Base-by-base conservation (phyloP, 2,797 vertebrate genomes). In the Sebastes iracundus region DNA sequence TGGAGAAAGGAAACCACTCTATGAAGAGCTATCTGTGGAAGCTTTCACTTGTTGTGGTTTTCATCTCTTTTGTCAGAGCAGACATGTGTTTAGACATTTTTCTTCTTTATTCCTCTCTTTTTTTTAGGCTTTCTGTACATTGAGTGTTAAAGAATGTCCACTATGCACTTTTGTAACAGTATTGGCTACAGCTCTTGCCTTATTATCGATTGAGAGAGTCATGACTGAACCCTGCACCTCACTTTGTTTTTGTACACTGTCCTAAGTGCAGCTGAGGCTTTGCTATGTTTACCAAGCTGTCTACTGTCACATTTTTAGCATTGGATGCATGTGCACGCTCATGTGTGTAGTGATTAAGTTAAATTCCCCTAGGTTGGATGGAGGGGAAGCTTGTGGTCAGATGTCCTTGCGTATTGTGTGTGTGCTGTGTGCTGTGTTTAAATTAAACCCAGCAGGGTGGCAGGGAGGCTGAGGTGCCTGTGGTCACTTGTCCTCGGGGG, bases 401-500 rank as follows among this genome's bases (percentile, higher is more conserved):
- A 75, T 70, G 71, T 71, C 67, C 25, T 83, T 76, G 59, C 2
- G 5, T 61, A 59, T 52, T 79, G 30, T 49, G 56, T 32, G 67
- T 70, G 78, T 20, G 63, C 62, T 83, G 66, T 67, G 56, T 77
- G 61, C 2, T 66, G 61, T 49, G 71, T 70, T 85, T 77, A 72
- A 91, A 68, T 89, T 55, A 75, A 90, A 72, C 82, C 66, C 87
- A 88, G 82, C 80, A 68, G 85, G 84, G 73, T 75, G 64, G 53
- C 63, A 42, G 22, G 56, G 63, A 77, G 62, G 61, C 85, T 68
- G 80, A 83, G 79, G 80, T 79, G 84, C 72, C 80, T 82, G 56
- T 86, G 84, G 90, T 92, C 90, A 89, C 71, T 88, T 83, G 90
- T 88, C 85, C 86, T 79, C 77, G 85, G 85, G 81, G 89, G 81